Conservation (phyloP, 2,113 vertebrate species). For the Malurus alboscapulatus region DNA sequence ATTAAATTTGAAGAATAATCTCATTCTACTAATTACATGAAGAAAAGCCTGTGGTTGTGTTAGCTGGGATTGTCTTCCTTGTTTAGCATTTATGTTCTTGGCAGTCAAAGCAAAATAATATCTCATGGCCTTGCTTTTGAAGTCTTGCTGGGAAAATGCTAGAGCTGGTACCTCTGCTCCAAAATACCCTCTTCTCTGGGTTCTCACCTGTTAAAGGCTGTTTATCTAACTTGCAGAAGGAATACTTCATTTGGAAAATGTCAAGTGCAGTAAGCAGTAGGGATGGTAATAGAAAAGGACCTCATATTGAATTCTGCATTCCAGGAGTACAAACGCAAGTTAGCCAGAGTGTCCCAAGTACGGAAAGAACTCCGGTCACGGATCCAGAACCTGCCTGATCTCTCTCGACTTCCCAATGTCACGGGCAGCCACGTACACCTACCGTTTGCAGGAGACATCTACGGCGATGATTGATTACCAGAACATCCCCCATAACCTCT, state of each 20-base stretch:
- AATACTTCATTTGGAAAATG: neutral
- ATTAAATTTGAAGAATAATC: neutral
- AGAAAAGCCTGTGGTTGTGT: neutral
- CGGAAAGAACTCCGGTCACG: slow-evolving; percentile 94
- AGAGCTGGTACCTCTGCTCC: neutral
- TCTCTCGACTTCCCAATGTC: slow-evolving; percentile 87
- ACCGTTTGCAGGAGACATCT: slow-evolving; percentile 86
- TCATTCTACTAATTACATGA: neutral
- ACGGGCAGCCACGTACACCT: slow-evolving; percentile 84
- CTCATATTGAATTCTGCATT: slow-evolving; percentile 61
- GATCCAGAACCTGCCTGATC: slow-evolving; percentile 89
- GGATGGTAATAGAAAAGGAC: neutral
- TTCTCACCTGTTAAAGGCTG: neutral
- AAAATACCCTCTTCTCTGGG: neutral
- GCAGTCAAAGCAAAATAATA: neutral
- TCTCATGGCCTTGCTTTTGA: neutral
- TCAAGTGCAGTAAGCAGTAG: neutral
- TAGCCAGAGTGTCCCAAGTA: slow-evolving; percentile 92
- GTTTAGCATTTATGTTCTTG: neutral
- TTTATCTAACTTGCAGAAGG: neutral
- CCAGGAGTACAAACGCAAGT: slow-evolving; percentile 96
- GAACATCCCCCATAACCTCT: slow-evolving; percentile 43
- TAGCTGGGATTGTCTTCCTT: neutral
- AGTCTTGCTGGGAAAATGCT: neutral
- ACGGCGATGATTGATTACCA: slow-evolving; percentile 83